Base-by-base conservation (phyloP, 2,113 vertebrate species). In the Misgurnus mizolepis region DNA sequence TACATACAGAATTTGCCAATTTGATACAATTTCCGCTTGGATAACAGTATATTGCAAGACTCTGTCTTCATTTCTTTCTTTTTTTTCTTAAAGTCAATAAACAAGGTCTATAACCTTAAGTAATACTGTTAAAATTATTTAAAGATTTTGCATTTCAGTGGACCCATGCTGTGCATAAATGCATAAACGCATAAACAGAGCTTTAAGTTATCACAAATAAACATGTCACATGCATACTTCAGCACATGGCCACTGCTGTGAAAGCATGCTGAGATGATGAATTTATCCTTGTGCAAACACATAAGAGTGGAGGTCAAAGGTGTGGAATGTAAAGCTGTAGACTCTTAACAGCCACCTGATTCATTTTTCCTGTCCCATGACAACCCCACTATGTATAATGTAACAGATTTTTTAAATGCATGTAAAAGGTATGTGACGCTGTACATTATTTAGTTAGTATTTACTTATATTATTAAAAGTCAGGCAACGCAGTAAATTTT, bases 251-350 rank as follows among this genome's bases (percentile, higher is more conserved):
- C 60, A 34, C 41, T 60, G 55, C 71, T 45, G 71, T 61, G n/a
- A 64, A 27, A 75, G 14, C 18, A 18, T 39, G 18, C 73, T 49
- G 14, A 64, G 58, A 64, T 62, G 58, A 64, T 14, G 43, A 41
- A 75, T 64, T 74, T 75, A 75, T 64, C 73, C 73, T 49, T 64
- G 49, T n/a, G 58, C 58, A 62, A 75, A 75, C 72, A 75, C 40
- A 64, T 49, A 61, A 64, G 73, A 49, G 14, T 49, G 15, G 43
- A 62, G 72, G 72, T 75, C 72, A 75, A 75, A 75, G 72, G 55
- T 75, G 41, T 64, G 43, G 73, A 75, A 75, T 75, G 73, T 64
- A 75, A 41, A 75, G 72, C 58, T 75, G 58, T 61, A 74, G 10
- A 9, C 55, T 45, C 56, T 61, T 45, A 74, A 61, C 71, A 22